Percentiles rank a stretch among this genome's conserved stretches.
phyloP scores from a whole-genome alignment of 2,797 vertebrate species.

The Premnoplex brunnescens region DNA sequence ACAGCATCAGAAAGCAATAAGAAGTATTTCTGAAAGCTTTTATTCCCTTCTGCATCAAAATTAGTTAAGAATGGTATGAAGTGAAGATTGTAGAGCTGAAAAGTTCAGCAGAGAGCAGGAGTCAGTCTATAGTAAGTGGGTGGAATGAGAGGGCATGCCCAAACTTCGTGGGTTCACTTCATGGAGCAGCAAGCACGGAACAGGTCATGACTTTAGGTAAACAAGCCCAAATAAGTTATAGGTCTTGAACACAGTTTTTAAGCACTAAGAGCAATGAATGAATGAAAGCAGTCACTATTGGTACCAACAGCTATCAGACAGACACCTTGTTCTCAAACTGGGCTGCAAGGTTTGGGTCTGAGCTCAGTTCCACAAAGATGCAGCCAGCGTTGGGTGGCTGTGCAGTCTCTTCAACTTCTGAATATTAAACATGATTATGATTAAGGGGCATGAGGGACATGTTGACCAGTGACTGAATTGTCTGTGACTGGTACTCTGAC shows the following conservation, averaged over 20 bases:
- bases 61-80: background rate
- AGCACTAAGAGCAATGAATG: background rate
- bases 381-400: fast-evolving
- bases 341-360: background rate
- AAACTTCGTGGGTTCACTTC: background rate
- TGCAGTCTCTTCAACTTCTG: background rate
- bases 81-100: background rate
- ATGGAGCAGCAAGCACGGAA: background rate
- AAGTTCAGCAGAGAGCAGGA: background rate
- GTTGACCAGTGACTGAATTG: background rate
- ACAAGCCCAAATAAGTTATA: background rate
- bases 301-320: background rate
- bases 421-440: background rate
- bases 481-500: background rate
- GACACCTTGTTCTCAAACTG: background rate
- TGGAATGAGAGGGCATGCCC: background rate
- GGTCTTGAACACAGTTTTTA: background rate
- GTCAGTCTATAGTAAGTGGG: background rate
- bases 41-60: background rate
- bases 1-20: background rate
- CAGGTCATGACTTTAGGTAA: background rate
- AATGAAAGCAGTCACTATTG: background rate
- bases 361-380: background rate
- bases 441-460: background rate
- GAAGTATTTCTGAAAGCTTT: background rate